Base-by-base conservation (phyloP, 1,140 invertebrate genomes). In the Tetramorium simillimum region DNA sequence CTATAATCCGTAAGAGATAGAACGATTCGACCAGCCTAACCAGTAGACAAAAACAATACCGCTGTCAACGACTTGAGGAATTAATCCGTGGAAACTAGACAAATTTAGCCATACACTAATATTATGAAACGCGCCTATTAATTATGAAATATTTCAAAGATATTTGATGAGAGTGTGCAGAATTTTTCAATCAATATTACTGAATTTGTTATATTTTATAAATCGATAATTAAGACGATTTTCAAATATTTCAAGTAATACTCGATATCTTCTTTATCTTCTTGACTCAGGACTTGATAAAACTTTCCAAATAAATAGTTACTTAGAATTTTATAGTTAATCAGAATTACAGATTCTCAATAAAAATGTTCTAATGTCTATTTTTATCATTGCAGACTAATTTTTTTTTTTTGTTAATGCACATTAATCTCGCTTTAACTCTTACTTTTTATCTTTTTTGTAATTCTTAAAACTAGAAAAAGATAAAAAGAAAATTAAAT, bases 11-110 rank as follows among this genome's bases (percentile, higher is more conserved):
- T 46, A 37, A 5, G 16, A 56, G 33, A 51, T 43, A 43, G 53
- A 82, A 24, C 9, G 69, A 40, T 60, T 33, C 24, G 14, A 60
- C 24, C 51, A 58, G 40, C 5, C 40, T 40, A 28, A 84, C 24
- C 69, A 21, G 37, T 58, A 37, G 37, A 82, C 40, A 73, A 84
- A 84, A 62, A 84, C 80, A 12, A 69, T 12, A 40, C 18, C 14
- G n/a, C 21, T 82, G 53, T 75, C 40, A 49, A 49, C 14, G 3
- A 24, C 12, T 82, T 49, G 69, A 49, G 7, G 7, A 84, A 37
- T 60, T 73, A 73, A 84, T 73, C 37, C 18, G 4, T 33, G 24
- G 73, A 73, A 65, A 33, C 16, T 18, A 33, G 12, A 10, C 43
- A 12, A 37, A 37, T 7, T n/a, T 37, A 58, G 3, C 51, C 33